These are phyloP conservation scores for Automeris io DNA, from an alignment of 2,888 invertebrate species.

Conservation along the genomic window DNA sequence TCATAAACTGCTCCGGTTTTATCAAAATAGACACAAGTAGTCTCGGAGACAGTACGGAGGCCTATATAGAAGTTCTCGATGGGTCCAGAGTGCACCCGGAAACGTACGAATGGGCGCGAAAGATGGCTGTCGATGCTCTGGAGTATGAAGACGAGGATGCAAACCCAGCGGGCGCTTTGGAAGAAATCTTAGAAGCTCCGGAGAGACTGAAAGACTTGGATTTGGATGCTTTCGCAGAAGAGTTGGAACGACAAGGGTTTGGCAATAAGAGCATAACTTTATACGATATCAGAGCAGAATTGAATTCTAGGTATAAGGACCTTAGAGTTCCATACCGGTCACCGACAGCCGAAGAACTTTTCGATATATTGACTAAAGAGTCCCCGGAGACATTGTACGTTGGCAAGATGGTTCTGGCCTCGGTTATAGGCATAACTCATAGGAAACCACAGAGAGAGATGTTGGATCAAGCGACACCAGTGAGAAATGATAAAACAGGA, in stretches of 20 bases:
- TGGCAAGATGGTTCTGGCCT: conserved; percentile 89
- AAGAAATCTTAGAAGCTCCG: conserved; percentile 97
- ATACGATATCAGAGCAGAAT: conserved; percentile 97
- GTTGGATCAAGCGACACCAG: conserved; percentile 96
- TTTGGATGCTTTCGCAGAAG: conserved; percentile 98
- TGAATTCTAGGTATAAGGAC: conserved; percentile 96
- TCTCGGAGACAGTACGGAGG: conserved; percentile 94
- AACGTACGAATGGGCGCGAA: conserved; percentile 99
- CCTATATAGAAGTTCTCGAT: conserved; percentile 96
- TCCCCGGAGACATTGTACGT: conserved; percentile 95
- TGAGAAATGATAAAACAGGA: conserved; percentile 94
- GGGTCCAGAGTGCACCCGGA: conserved; percentile 99
- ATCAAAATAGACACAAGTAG: conserved; percentile 99
- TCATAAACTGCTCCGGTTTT: conserved; percentile 99
- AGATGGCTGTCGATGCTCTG: conserved; percentile 99
- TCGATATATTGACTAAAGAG: conserved; percentile 97
- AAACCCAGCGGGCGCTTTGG: conserved; percentile 97
- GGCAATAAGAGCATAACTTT: conserved; percentile 95
- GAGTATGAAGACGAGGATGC: conserved; percentile 98
- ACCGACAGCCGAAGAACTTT: conserved; percentile 90
- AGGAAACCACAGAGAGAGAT: conserved; percentile 95
- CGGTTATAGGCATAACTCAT: conserved; percentile 88
- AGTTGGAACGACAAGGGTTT: conserved; percentile 93
- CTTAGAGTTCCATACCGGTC: conserved; percentile 86
- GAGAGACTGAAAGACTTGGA: conserved; percentile 96